A percentile compares a stretch with the other conserved stretches of the same genome.
Conservation (phyloP, 1,140 invertebrate genomes). For the Drosophila nebulosa region DNA sequence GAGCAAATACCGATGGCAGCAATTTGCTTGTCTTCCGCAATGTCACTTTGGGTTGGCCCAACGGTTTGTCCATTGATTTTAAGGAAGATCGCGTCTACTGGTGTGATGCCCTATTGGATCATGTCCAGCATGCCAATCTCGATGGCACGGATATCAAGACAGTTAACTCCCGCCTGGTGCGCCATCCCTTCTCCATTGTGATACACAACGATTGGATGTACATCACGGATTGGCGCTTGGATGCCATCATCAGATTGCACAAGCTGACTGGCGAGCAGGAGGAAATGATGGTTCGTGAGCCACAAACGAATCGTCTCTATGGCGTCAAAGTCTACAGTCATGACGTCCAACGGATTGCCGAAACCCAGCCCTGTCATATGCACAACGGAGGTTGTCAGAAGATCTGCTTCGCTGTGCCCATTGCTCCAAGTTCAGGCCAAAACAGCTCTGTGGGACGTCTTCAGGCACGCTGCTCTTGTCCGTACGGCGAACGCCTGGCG, state of each 20-base stretch:
- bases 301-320: conserved; percentile 94
- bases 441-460: conserved; percentile 81
- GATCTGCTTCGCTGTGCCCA: conserved; percentile 94
- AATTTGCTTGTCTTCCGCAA: conserved; percentile 94
- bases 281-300: conserved; percentile 91
- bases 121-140: conserved; percentile 96
- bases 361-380: conserved; percentile 90
- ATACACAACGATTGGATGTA: conserved; percentile 97
- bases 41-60: conserved; percentile 97
- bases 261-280: conserved; percentile 94
- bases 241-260: conserved; percentile 95
- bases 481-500: conserved; percentile 94
- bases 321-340: conserved; percentile 95
- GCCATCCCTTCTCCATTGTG: conserved; percentile 98
- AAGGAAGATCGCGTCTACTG: conserved; percentile 93
- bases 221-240: conserved; percentile 97
- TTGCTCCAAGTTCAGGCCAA: conserved; percentile 45
- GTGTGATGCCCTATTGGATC: conserved; percentile 97
- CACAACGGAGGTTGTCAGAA: conserved; percentile 96
- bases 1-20: conserved; percentile 93
- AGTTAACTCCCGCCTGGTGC: conserved; percentile 92
- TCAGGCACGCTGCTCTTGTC: conserved; percentile 93
- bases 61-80: conserved; percentile 96
- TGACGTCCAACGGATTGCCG: conserved; percentile 87
- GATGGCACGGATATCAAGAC: conserved; percentile 96